phyloP scores from a whole-genome alignment of 2,888 invertebrate genomes.

The Polymixis flavicincta region DNA sequence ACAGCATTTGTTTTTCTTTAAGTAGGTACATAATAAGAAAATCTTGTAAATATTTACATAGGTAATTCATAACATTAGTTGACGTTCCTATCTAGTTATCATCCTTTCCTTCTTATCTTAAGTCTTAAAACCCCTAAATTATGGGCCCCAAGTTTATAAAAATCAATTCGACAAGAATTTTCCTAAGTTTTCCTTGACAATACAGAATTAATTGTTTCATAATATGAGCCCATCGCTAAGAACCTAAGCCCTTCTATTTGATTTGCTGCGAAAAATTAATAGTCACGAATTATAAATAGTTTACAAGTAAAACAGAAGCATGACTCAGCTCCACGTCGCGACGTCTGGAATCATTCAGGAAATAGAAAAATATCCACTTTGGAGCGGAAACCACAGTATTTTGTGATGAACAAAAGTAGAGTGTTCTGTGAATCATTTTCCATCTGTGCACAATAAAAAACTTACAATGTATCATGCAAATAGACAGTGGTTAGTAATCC shows the following conservation, averaged over 20 bases:
- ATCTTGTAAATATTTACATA: constrained; percentile 3
- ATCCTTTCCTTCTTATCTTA: neutral
- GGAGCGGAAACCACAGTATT: constrained; percentile 56
- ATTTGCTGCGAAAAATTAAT: neutral
- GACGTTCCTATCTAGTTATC: neutral
- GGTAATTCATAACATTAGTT: neutral
- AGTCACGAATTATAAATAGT: constrained; percentile 43
- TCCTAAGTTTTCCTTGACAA: neutral
- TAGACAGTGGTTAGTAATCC: constrained; percentile 27
- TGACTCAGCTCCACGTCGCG: constrained; percentile 46
- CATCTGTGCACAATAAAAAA: constrained; percentile 48
- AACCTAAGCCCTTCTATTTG: neutral
- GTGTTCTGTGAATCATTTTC: constrained; percentile 53
- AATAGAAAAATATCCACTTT: constrained; percentile 55
- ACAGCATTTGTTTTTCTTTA: constrained; percentile 8
- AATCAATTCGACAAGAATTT: neutral
- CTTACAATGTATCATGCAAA: constrained; percentile 49
- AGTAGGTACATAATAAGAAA: neutral
- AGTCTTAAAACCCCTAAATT: no score
- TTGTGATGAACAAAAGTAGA: constrained; percentile 45
- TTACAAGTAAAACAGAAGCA: constrained; percentile 35
- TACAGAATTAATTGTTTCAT: neutral
- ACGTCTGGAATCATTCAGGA: constrained; percentile 56
- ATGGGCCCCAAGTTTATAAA: neutral
- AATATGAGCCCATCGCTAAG: neutral